phyloP scores from a whole-genome alignment of 2,888 invertebrate genomes.

The Nomada fucata region DNA sequence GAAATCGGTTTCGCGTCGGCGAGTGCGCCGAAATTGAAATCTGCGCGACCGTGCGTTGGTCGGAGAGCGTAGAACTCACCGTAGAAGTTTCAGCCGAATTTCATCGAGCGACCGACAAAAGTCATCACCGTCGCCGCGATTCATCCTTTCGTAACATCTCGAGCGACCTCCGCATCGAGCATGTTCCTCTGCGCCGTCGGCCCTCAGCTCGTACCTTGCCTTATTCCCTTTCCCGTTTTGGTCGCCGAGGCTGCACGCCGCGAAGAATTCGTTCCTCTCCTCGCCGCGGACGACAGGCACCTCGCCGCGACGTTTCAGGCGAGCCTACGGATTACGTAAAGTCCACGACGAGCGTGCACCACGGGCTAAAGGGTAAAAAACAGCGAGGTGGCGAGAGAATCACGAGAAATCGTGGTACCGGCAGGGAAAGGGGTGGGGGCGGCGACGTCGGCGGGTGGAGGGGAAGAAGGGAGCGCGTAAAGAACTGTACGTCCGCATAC shows the following conservation, averaged over 20 bases:
- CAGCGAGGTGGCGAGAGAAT: slow-evolving; percentile 24
- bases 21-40: background rate
- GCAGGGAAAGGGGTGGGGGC: slow-evolving; percentile 24
- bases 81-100: background rate
- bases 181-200: slow-evolving; percentile 36
- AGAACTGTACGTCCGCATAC: slow-evolving; percentile 77
- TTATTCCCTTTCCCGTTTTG: slow-evolving; percentile 44
- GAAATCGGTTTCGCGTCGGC: background rate
- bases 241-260: slow-evolving; percentile 29
- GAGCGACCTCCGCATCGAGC: slow-evolving; percentile 35
- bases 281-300: slow-evolving; percentile 2
- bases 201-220: slow-evolving; percentile 19
- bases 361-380: slow-evolving; percentile 47
- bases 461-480: slow-evolving; percentile 62
- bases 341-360: slow-evolving; percentile 50
- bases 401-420: slow-evolving; percentile 40
- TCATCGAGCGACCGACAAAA: background rate
- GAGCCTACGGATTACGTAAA: slow-evolving; percentile 61
- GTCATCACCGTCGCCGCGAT: slow-evolving; percentile 10
- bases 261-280: slow-evolving; percentile 3
- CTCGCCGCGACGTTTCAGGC: slow-evolving; percentile 27
- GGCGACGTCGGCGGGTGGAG: too few relatives aligned
- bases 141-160: slow-evolving; percentile 48
- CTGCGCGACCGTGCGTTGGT: too few relatives aligned
- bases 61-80: background rate